Base-by-base conservation (phyloP, 2,797 vertebrate species). In the Lepus oiostolus region DNA sequence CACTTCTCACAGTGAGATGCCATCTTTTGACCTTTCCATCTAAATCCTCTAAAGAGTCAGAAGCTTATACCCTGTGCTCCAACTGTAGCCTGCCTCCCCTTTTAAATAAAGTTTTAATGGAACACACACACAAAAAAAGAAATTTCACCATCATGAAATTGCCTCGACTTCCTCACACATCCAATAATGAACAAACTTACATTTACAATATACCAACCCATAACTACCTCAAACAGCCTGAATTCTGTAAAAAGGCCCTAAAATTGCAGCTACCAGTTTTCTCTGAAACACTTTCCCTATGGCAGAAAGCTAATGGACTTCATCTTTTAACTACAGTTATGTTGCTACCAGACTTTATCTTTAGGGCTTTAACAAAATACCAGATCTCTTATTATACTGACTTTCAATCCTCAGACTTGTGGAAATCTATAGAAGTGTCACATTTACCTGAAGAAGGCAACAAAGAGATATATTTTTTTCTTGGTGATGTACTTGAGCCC, bases 51-150 rank as follows among this genome's bases (percentile, higher is more conserved):
- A 77, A 58, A 82, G 60, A 88, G 12, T 52, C 58, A 85, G 58
- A 35, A 82, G 79, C 74, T n/a, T n/a, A n/a, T 50, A 38, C 13
- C 5, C 28, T 47, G 8, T 58, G 21, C 28, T 14, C 58, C 60
- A 87, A 19, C 63, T 79, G 21, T 24, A 79, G 14, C 4, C 38
- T 89, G 38, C 17, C 47, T 47, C 30, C 5, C 58, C 13, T 67
- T 71, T 63, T 35, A 65, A 85, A 67, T 72, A 76, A 82, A 50
- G 24, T 82, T 85, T 76, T 92, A 58, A 67, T 89, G 70, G 21
- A 85, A 71, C 10, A 14, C 5, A 81, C 35, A 35, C 4, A 0
- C 35, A 35, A 35, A 35, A 35, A 35, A 35, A 4, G 35, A 28
- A 60, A 0, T 77, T 47, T 21, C 4, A 21, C 0, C n/a, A 5